Base-by-base conservation (phyloP, 2,797 vertebrate species). In the Staurois parvus region DNA sequence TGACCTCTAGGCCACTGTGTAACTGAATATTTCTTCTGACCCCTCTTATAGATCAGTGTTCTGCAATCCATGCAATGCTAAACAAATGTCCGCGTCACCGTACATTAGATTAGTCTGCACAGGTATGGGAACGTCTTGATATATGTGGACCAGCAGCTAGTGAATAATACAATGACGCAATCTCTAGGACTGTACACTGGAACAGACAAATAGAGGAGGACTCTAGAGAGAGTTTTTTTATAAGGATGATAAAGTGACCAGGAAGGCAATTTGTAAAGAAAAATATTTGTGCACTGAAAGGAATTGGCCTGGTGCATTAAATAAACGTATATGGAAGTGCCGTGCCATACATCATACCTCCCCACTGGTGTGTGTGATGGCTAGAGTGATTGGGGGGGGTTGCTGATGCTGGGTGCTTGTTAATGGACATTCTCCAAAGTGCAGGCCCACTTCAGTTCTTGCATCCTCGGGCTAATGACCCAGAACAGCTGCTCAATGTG, bases 181-280 rank as follows among this genome's bases (percentile, higher is more conserved):
- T 62, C 17, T 26, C 15, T 72, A 19, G 28, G 10, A 28, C 66
- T 56, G 28, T 69, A 19, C 52, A 24, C 34, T 34, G 68, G 45
- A 40, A 76, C 15, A 74, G 85, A 79, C 64, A 86, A 72, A 86
- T 68, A 78, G 67, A 82, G 52, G 30, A 78, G 42, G 75, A 52
- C 81, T 70, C 81, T 67, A 67, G 70, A 79, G 76, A 84, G 68
- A 59, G 10, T 28, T 68, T 73, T 56, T 67, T 68, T 72, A 56
- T 68, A 79, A 74, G 81, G 76, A 87, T 87, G 85, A 87, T 79
- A 83, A 87, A 87, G 81, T 87, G 85, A 83, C 81, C 81, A 79
- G 81, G 81, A 87, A 83, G 62, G 81, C 85, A 87, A 87, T 87
- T 87, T 83, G 81, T 83, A 79, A 84, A 87, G 81, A 87, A 87